Evolutionary conservation across 2,113 vertebrate species (phyloP).

Genomic region (Perca fluviatilis): DNA sequence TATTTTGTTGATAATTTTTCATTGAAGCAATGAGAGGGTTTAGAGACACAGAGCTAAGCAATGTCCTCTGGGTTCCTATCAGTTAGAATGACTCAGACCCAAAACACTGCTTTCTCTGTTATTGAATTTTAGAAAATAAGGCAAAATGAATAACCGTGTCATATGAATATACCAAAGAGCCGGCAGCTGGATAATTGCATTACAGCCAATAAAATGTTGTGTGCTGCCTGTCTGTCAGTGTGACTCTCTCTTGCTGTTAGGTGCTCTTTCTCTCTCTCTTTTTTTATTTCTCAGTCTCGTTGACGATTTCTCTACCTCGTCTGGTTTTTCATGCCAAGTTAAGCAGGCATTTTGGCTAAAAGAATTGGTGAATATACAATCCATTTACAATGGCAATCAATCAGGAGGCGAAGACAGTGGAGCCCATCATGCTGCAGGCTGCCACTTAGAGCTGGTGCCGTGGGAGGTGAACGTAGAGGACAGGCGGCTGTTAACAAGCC

Average conservation of each 20-base stretch:
- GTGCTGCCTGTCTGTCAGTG: conserved; percentile 21
- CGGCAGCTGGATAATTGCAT: conserved; percentile 63
- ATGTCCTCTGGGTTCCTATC: conserved; percentile 39
- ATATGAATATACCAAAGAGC: conserved; percentile 58
- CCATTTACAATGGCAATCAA: conserved; percentile 46
- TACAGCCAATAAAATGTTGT: conserved; percentile 58
- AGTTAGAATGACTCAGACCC: conserved; percentile 55
- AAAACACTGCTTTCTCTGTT: conserved; percentile 43
- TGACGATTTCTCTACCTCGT: conserved; percentile 16
- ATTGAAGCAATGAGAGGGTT: conserved; percentile 37
- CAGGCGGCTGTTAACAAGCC: conserved; percentile 31
- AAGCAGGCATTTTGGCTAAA: conserved; percentile 34
- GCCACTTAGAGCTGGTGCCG: conserved; percentile 24
- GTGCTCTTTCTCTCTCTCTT: neutral
- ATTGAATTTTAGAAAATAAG: conserved; percentile 59
- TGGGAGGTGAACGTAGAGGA: conserved; percentile 36
- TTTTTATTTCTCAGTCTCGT: neutral
- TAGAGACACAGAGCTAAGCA: conserved; percentile 18
- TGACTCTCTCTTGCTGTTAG: conserved; percentile 19
- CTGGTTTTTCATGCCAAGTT: conserved; percentile 11
- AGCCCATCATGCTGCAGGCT: conserved; percentile 36
- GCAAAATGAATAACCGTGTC: conserved; percentile 61
- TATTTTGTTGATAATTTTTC: conserved; percentile 27
- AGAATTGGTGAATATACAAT: conserved; percentile 50
- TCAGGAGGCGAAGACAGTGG: conserved; percentile 17